A percentile compares a stretch with the other conserved stretches of the same genome.
Evolutionary conservation across 2,797 vertebrate species (phyloP).

Genomic region (Chromobotia macracanthus): DNA sequence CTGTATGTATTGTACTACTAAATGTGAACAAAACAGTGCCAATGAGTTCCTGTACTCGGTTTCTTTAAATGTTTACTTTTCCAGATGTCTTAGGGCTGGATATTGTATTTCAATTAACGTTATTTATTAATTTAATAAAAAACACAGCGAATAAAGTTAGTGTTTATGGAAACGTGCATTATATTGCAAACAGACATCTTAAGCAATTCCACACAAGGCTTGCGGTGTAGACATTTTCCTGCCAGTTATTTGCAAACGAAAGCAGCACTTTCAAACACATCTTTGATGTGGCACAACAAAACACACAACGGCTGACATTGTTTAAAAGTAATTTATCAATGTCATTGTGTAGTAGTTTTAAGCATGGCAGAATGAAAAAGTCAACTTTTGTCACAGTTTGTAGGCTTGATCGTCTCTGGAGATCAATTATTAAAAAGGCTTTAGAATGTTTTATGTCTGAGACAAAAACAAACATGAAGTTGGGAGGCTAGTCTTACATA

Average conservation of each 20-base stretch:
- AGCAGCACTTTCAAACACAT: background rate
- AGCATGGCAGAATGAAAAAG: background rate
- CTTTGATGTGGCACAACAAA: slow-evolving; percentile 33
- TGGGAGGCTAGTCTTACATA: background rate
- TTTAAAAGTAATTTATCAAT: slow-evolving; percentile 10
- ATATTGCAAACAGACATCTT: slow-evolving; percentile 24
- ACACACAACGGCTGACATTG: background rate
- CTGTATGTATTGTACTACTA: background rate
- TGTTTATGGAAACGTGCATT: slow-evolving; percentile 4
- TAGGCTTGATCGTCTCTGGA: background rate
- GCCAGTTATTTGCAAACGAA: slow-evolving; percentile 7
- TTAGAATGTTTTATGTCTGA: slow-evolving; percentile 1
- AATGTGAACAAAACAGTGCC: background rate
- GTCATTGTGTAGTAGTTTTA: slow-evolving; percentile 1
- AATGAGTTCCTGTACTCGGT: background rate
- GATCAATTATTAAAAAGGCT: background rate
- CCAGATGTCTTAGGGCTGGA: background rate
- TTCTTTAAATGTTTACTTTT: background rate
- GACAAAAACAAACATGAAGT: slow-evolving; percentile 11
- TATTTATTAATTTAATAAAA: background rate
- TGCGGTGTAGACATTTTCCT: slow-evolving; percentile 22
- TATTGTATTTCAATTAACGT: background rate
- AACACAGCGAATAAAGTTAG: background rate
- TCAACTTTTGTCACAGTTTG: background rate
- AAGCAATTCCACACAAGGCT: background rate